A percentile compares a stretch with the other conserved stretches of the same genome.
phyloP scores from a whole-genome alignment of 1,140 invertebrate species.

The Pseudomyrmex concolor region DNA sequence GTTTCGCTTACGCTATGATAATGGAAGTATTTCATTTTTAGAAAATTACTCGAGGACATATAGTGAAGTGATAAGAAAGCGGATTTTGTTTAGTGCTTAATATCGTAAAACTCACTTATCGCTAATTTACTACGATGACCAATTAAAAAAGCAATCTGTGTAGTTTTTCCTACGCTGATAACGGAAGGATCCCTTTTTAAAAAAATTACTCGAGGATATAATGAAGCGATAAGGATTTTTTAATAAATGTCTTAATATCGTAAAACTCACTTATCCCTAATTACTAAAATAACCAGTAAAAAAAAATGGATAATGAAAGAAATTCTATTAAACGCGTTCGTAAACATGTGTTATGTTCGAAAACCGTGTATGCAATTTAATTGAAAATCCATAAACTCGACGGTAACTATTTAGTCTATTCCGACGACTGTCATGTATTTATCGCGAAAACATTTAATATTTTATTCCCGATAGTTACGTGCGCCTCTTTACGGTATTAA shows the following conservation, averaged over 20 bases:
- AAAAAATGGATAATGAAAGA: not conserved
- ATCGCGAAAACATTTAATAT: conserved; percentile 6
- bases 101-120: no score
- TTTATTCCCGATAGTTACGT: not conserved
- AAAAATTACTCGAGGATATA: not conserved
- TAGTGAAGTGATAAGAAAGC: no score
- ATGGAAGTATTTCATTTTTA: not conserved
- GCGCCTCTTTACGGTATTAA: conserved; percentile 18
- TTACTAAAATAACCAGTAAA: not conserved
- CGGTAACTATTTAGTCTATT: conserved; percentile 31
- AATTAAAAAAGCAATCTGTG: no score
- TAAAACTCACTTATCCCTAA: conserved; percentile 1
- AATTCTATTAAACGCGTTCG: not conserved
- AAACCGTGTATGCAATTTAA: conserved; percentile 22
- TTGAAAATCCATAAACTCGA: conserved; percentile 23
- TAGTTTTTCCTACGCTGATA: no score
- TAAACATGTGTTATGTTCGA: conserved; percentile 5
- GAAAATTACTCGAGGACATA: not conserved
- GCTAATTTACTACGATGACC: no score
- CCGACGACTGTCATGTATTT: conserved; percentile 28
- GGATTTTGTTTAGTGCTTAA: no score
- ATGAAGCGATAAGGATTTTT: not conserved
- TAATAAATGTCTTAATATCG: not conserved
- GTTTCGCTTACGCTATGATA: not conserved
- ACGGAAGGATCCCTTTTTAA: no score